Evolutionary conservation across 1,140 invertebrate species (phyloP), one percentile per base, ranked within the genome.

Genomic region (Lepidurus arcticus): DNA sequence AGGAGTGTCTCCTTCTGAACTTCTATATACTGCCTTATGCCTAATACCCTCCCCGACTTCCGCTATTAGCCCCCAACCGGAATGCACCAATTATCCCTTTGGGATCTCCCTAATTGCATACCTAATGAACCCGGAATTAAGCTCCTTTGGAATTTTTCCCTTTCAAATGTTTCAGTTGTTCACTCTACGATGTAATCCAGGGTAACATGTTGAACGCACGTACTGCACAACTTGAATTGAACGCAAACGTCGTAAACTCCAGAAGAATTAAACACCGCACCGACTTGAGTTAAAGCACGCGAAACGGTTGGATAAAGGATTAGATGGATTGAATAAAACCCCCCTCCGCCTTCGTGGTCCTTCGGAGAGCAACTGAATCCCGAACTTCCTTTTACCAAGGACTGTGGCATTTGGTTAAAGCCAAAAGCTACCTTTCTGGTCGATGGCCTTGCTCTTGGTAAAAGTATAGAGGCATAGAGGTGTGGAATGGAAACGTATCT

Each of bases 381-480:
- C 9, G 53, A 9, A 21, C 21, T 65, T 65, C 53, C 16, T 21
- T 65, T 65, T 65, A 65, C n/a, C 53, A n/a, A 4, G 16, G 21
- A 47, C 16, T 21, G 16, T 21, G 53, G 53, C 16, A 65, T 21
- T 21, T 7, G 7, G 8, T 7, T 13, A 21, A n/a, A 16, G 53
- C 16, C 21, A 65, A 16, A 21, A 21, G 16, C 21, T 65, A 21
- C 53, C 53, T 65, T 65, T 9, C 53, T 65, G 53, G 53, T 65
- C 21, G 53, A 65, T 65, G 53, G 53, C 53, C 53, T 65, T 65
- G 53, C 53, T n/a, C 53, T 65, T 65, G 53, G 45, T 13, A 65
- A 13, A 16, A 21, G 34, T 34, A 34, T 2, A 34, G 34, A 34
- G 34, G 34, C 34, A 34, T 34, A 34, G 34, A 34, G 34, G 34